Base-by-base conservation (phyloP, 1,140 invertebrate species). In the Chironomus striatipennis region DNA sequence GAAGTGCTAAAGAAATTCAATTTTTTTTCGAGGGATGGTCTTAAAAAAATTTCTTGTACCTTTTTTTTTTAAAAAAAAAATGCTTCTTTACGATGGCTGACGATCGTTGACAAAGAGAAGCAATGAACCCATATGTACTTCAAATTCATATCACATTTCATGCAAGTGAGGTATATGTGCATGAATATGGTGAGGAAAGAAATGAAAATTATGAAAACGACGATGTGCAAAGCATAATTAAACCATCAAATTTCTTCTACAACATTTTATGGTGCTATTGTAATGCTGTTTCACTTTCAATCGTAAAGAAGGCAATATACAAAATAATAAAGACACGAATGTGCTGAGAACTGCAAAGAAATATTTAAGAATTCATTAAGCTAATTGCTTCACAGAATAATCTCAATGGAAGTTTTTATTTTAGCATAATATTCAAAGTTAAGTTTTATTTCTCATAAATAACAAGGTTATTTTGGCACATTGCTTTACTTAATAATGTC, bases 381-480 rank as follows among this genome's bases (percentile, higher is more conserved):
- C 24, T 34, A 34, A 34, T 34, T 34, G 5, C 24, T 34, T 34
- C 24, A 34, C 24, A 34, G 24, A 34, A 34, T 34, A 34, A 5
- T 34, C 24, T 34, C 24, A 34, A 34, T 34, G 24, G 24, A 2
- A 34, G 1, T 34, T 34, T n/a, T n/a, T n/a, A n/a, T 34, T 34
- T 2, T 34, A 34, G 24, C 24, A 34, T 34, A 34, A 34, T 34
- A 34, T 34, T 34, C 24, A 34, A 34, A 34, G 2, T 34, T 34
- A 2, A 34, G 24, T 5, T 34, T 34, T 34, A 18, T 70, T 57
- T 57, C 47, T 57, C 47, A 57, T 57, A 57, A 57, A 57, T 57
- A 57, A 57, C 47, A 57, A 57, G 47, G 47, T 57, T n/a, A 57
- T 57, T 57, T 57, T 57, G 65, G 65, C 65, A 70, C 65, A 70